These are phyloP conservation scores for Aproaerema taeniolella DNA, from an alignment of 2,888 invertebrate genomes.

Conservation along the genomic window DNA sequence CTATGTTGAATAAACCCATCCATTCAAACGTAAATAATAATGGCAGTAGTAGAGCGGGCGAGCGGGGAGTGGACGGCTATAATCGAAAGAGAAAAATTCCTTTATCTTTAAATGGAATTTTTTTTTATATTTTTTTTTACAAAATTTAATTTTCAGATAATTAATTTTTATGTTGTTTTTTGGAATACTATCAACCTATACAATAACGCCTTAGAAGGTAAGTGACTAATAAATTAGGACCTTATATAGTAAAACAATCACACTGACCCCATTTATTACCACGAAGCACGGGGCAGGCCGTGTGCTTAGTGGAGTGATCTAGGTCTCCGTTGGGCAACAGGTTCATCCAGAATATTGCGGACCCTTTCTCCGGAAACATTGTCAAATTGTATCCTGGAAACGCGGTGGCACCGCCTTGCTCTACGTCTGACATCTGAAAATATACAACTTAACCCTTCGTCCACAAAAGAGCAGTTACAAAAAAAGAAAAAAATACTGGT, in stretches of 20 bases:
- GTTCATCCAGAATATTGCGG: background rate
- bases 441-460: too few relatives aligned
- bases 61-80: too few relatives aligned
- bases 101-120: background rate
- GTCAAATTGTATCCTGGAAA: background rate
- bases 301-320: background rate
- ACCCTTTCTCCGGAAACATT: background rate
- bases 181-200: background rate
- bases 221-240: background rate
- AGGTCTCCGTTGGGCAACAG: background rate
- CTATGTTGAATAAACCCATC: too few relatives aligned
- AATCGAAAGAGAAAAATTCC: background rate
- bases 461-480: too few relatives aligned
- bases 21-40: too few relatives aligned
- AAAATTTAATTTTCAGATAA: background rate
- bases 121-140: background rate
- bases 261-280: constrained; percentile 5
- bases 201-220: background rate
- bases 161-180: background rate
- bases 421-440: background rate
- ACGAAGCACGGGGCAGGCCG: constrained; percentile 3
- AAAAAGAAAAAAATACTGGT: too few relatives aligned
- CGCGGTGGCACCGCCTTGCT: background rate
- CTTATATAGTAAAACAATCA: background rate
- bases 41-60: too few relatives aligned